Evolutionary conservation across 2,888 invertebrate genomes (phyloP), one percentile per base, ranked within the genome.

Genomic region (Lepidochrysops patricia): DNA sequence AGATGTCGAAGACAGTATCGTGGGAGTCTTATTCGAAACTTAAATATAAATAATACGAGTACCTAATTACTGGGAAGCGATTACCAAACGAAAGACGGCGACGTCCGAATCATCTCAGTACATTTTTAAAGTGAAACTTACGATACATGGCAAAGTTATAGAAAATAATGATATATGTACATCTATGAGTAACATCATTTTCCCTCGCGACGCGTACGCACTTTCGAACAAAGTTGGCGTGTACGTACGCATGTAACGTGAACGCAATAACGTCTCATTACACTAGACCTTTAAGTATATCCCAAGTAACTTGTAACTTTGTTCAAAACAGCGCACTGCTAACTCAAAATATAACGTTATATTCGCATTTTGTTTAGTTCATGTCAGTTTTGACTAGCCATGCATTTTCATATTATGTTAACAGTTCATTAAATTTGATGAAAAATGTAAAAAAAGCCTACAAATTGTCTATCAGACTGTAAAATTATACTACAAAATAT

Each of bases 51-150:
- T 54, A 54, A 54, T 54, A 54, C 54, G 19, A 29, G 29, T 15
- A 15, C 29, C 9, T 52, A 27, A 48, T 54, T 29, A 54, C 54
- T 54, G 54, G 54, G 54, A 54, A 32, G 32, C 50, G n/a, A 48
- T 57, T 57, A 29, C 52, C 48, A 60, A 35, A 63, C 50, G 57
- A 37, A 23, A 66, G 66, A 63, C 66, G 64, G 66, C 61, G 64
- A 66, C 66, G 66, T 60, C 66, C 66, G 64, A 64, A 60, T 34
- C 50, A 49, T 63, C 50, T 49, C 57, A 61, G 57, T 60, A 37
- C 6, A 29, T 56, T 61, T 62, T 25, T 12, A 49, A 25, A 29
- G 29, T 9, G 23, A 29, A 54, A 54, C 54, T 54, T 54, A 54
- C 19, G 29, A 54, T 54, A 54, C 54, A 54, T 54, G 54, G 54